Conservation (phyloP, 2,888 invertebrate genomes). For the Petrolisthes manimaculis region DNA sequence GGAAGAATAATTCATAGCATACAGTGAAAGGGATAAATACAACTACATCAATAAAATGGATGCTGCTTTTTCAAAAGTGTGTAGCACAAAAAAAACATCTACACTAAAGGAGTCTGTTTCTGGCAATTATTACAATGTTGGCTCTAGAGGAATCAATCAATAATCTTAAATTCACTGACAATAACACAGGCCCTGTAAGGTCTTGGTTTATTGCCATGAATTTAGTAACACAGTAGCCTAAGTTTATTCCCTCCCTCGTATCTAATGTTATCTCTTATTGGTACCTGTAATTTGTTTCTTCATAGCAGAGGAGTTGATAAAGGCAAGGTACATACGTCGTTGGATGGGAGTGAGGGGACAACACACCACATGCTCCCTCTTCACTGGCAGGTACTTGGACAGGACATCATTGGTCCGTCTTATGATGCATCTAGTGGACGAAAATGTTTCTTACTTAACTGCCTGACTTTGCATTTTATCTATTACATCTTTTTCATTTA, state of each 20-base stretch:
- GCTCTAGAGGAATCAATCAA: too few species aligned
- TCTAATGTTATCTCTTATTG: background rate
- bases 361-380: constrained; percentile 95
- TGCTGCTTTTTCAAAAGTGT: background rate
- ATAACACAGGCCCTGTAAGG: too few species aligned
- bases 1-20: background rate
- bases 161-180: too few species aligned
- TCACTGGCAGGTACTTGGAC: constrained; percentile 96
- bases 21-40: background rate
- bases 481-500: too few species aligned
- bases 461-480: background rate
- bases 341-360: constrained; percentile 90
- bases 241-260: too few species aligned
- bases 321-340: constrained; percentile 85
- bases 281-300: constrained; percentile 67
- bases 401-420: constrained; percentile 91
- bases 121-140: too few species aligned
- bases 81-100: too few species aligned
- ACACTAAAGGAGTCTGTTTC: too few species aligned
- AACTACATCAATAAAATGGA: background rate
- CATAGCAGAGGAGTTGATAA: constrained; percentile 88
- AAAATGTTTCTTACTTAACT: background rate
- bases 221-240: too few species aligned
- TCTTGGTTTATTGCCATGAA: too few species aligned
- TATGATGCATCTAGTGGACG: constrained; percentile 84